Evolutionary conservation across 2,888 invertebrate genomes (phyloP), one percentile per base, ranked within the genome.

Genomic region (Eupelmus urozonus): DNA sequence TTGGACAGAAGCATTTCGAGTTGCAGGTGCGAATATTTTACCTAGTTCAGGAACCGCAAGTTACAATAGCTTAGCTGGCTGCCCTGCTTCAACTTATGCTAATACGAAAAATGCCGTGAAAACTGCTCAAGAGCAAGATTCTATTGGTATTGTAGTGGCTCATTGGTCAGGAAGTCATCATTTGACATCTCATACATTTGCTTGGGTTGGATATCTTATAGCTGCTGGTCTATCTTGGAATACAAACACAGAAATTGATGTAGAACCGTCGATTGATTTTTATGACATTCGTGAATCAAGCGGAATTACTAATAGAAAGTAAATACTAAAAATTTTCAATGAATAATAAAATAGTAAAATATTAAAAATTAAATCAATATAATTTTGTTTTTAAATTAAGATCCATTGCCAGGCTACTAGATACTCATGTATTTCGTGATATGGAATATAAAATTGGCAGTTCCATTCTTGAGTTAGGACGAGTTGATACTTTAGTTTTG

Each of bases 111-210:
- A 91, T 83, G 92, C 92, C 5, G 89, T 92, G 55, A 90, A 91
- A 82, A 90, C 91, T 76, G 92, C 92, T 3, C 84, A 90, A 1
- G 90, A 90, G 11, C 91, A 92, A 79, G 87, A 91, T 84, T 86
- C 90, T 2, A 87, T 92, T 40, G 92, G 92, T 9, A 86, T 92
- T 69, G 88, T 93, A 13, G 90, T 92, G 1, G 92, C 92, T 57
- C 91, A 93, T 82, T 93, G 93, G 93, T 92, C 92, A 11, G 92
- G 92, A 53, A 90, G 91, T 81, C 92, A 92, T 82, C 92, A 92
- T 82, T 88, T 92, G 62, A 92, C 92, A n/a, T 92, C 92, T 9
- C 90, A 91, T 78, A 90, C 91, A 1, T 92, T 93, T 84, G 91
- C 91, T 57, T 92, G 92, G 92, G 92, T 93, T 9, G 92, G 92